phyloP scores from a whole-genome alignment of 1,140 invertebrate species.

The Metaphire vulgaris region DNA sequence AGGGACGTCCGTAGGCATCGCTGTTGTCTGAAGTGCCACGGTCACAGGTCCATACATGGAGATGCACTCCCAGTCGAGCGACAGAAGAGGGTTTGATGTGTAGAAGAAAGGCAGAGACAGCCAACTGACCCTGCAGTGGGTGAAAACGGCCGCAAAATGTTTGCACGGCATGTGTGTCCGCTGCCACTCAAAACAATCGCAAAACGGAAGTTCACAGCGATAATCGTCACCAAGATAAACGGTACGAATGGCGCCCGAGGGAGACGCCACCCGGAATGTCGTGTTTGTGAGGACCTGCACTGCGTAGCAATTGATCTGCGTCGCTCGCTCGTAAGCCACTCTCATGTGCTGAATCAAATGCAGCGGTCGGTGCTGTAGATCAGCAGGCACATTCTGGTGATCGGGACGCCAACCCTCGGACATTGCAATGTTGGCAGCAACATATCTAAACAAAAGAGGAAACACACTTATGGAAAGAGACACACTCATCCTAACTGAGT shows the following conservation, averaged over 20 bases:
- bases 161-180: background rate
- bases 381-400: background rate
- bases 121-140: background rate
- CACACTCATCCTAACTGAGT: too few species aligned
- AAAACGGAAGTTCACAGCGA: background rate
- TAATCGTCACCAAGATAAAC: background rate
- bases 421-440: background rate
- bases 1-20: background rate
- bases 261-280: background rate
- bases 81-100: background rate
- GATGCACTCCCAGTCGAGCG: background rate
- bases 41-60: background rate
- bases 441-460: too few species aligned
- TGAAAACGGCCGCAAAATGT: background rate
- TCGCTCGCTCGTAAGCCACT: background rate
- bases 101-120: background rate
- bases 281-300: background rate
- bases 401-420: background rate
- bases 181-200: background rate
- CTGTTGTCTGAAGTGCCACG: background rate
- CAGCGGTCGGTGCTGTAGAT: background rate
- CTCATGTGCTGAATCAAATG: background rate
- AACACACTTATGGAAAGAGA: too few species aligned
- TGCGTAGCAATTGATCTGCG: background rate
- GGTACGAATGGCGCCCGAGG: background rate